A percentile compares a stretch with the other conserved stretches of the same genome.
phyloP scores from a whole-genome alignment of 2,888 invertebrate species.

The Atrina japonica region DNA sequence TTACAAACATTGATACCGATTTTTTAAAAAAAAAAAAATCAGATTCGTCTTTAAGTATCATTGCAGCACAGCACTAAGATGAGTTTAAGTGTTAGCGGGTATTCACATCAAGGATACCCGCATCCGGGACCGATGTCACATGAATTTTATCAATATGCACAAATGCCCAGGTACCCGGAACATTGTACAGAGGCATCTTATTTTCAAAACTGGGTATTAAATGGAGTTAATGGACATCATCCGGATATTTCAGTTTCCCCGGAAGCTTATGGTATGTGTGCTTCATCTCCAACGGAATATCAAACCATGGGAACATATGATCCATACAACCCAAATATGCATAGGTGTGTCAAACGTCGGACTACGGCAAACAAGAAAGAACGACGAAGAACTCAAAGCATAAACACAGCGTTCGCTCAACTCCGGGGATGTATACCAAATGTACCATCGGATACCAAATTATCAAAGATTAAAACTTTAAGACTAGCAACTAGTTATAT shows the following conservation, averaged over 20 bases:
- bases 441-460: slow-evolving; percentile 96
- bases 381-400: slow-evolving; percentile 93
- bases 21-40: too few relatives aligned
- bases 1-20: not conserved
- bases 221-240: slow-evolving; percentile 47
- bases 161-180: slow-evolving; percentile 64
- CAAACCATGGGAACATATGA: slow-evolving; percentile 46
- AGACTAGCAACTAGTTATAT: slow-evolving; percentile 87
- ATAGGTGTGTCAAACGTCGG: slow-evolving; percentile 69
- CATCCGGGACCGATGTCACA: slow-evolving; percentile 71
- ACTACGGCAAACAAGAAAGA: slow-evolving; percentile 96
- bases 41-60: too few relatives aligned
- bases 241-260: slow-evolving; percentile 65
- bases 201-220: slow-evolving; percentile 72
- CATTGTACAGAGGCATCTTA: slow-evolving; percentile 63
- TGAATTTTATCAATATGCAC: slow-evolving; percentile 66
- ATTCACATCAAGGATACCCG: slow-evolving; percentile 69
- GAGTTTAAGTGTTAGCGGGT: slow-evolving; percentile 75
- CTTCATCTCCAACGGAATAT: slow-evolving; percentile 46
- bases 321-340: slow-evolving; percentile 25
- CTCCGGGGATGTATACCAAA: slow-evolving; percentile 96
- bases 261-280: slow-evolving; percentile 58
- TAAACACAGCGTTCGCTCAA: slow-evolving; percentile 96
- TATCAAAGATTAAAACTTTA: slow-evolving; percentile 96
- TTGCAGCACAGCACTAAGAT: slow-evolving; percentile 42